A percentile compares a stretch with the other conserved stretches of the same genome.
Evolutionary conservation across 2,888 invertebrate genomes (phyloP).

Genomic region (Spilosoma lubricipeda): DNA sequence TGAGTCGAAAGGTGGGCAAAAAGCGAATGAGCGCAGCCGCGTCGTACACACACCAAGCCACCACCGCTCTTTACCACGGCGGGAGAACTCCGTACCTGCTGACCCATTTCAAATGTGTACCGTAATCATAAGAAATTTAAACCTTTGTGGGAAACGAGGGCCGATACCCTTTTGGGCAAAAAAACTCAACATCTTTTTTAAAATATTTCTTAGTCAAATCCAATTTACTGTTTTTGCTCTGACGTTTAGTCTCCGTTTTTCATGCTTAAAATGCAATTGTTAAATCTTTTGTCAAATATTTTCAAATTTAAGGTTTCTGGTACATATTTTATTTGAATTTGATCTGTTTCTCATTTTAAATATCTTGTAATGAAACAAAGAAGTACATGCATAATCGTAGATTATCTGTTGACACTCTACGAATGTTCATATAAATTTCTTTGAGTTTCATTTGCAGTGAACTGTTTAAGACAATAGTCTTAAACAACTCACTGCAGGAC

Average conservation of each 20-base stretch:
- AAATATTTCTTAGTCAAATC: background rate
- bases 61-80: conserved; percentile 48
- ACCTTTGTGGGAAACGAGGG: conserved; percentile 38
- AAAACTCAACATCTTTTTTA: conserved; percentile 9
- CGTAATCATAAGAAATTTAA: conserved; percentile 58
- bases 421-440: too few species aligned
- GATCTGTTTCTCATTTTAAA: too few species aligned
- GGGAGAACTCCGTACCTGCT: conserved; percentile 71
- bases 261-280: background rate
- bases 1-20: conserved; percentile 85
- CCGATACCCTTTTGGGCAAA: conserved; percentile 11
- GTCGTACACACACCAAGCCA: conserved; percentile 56
- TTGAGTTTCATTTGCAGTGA: too few species aligned
- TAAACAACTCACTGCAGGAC: too few species aligned
- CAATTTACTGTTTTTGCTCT: background rate
- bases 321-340: too few species aligned
- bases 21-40: conserved; percentile 79
- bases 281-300: background rate
- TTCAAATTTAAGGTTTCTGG: background rate
- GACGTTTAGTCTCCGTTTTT: background rate
- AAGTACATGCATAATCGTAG: too few species aligned
- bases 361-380: too few species aligned
- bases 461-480: too few species aligned
- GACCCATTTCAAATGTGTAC: conserved; percentile 75
- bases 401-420: too few species aligned